Evolutionary conservation across 2,113 vertebrate genomes (phyloP).

Genomic region (Malurus elegans): DNA sequence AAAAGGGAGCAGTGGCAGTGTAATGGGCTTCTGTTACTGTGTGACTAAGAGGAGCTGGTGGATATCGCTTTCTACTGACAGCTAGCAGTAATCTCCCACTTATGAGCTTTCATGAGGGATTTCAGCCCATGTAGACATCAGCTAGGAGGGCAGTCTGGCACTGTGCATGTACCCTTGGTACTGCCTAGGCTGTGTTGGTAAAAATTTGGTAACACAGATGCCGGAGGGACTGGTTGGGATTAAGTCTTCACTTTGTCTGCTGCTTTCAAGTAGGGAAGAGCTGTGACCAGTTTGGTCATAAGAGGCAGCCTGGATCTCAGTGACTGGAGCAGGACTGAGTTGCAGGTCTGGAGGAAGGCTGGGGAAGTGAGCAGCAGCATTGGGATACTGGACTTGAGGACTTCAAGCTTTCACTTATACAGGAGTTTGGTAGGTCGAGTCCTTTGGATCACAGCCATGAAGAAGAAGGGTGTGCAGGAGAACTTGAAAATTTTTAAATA

Average conservation of each 20-base stretch:
- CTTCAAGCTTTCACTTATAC: neutral
- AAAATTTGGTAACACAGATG: neutral
- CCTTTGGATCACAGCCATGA: neutral
- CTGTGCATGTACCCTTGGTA: accelerated
- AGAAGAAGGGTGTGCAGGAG: neutral
- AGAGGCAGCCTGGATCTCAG: neutral
- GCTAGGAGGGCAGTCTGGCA: neutral
- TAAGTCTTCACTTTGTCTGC: neutral
- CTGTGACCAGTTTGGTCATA: neutral
- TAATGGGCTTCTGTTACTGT: neutral
- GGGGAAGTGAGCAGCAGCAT: neutral
- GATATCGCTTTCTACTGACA: neutral
- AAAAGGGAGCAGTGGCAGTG: neutral
- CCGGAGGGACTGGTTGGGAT: neutral
- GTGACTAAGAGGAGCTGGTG: neutral
- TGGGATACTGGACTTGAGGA: neutral
- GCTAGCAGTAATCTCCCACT: neutral
- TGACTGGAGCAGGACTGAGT: neutral
- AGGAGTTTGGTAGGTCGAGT: neutral
- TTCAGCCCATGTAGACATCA: neutral
- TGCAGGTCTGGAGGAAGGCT: neutral
- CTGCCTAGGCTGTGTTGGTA: neutral
- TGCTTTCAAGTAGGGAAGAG: neutral
- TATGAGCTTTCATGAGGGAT: neutral
- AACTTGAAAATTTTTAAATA: neutral